Evolutionary conservation across 2,113 vertebrate species (phyloP), one percentile per base, ranked within the genome.

Genomic region (Pseudorasbora parva): DNA sequence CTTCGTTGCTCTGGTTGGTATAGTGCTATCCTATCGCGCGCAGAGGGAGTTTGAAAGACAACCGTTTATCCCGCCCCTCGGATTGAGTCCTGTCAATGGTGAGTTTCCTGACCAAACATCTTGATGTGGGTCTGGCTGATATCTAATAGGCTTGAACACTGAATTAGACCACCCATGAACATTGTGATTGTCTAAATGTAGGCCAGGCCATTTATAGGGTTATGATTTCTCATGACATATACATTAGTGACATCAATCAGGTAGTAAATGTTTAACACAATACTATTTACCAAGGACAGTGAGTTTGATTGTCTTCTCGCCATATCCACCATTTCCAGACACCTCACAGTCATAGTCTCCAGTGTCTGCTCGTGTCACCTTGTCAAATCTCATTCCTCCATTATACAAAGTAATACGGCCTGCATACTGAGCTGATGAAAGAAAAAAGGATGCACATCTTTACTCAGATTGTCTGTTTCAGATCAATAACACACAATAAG

Each of bases 271-370:
- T 21, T 25, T 19, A 45, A 15, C 0, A 37, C 10, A 27, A 56
- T 5, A 23, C 37, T 49, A 71, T 82, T 89, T 87, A 95, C 94
- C 94, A 66, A 93, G 88, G 72, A 94, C 93, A 10, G 88, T 92
- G 78, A 95, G 82, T 41, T 25, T 84, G 37, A 95, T 86, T 1
- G 0, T 6, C 4, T 1, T 33, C 8, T 93, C 89, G 9, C 72
- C 86, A 83, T 89, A 92, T 8, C 87, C 27, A 1, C 0, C 4
- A 10, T 5, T 47, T 2, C 89, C 85, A 12, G 92, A 91, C 72
- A 95, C 93, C 78, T 92, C 91, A 57, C 94, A 95, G 64, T 19
- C 47, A 5, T 94, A 95, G 12, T 71, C 23, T 14, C 94, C 94
- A 1, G 66, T 93, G 43, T 95, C 93, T 0, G 43, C 1, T 3